Conservation (phyloP, 2,113 vertebrate species). For the Callaeas wilsoni region DNA sequence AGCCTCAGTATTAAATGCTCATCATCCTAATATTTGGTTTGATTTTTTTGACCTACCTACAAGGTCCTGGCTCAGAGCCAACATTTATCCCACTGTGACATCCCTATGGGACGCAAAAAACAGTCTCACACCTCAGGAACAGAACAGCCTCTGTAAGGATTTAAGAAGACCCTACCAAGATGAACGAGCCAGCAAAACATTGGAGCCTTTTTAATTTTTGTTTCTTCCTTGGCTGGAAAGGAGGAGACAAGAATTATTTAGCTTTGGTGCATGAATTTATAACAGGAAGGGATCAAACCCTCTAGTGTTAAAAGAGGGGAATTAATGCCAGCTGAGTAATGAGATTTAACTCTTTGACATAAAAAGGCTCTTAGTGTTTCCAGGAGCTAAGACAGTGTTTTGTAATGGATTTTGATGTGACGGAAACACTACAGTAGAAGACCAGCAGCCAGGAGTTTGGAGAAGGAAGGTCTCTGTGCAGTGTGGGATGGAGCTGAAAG, state of each 20-base stretch:
- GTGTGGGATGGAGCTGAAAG: not conserved
- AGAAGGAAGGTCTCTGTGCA: not conserved
- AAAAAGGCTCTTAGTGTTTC: not conserved
- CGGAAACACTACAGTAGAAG: not conserved
- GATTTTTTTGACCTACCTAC: not conserved
- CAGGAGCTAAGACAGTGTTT: not conserved
- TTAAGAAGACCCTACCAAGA: not conserved
- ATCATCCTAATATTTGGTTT: not conserved
- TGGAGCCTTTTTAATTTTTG: slow-evolving; percentile 40
- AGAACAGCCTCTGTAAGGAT: not conserved
- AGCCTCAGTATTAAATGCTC: not conserved
- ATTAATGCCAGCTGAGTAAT: not conserved
- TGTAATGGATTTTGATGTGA: not conserved
- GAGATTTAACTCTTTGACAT: slow-evolving; percentile 20
- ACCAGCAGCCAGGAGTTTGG: not conserved
- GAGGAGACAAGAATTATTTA: not conserved
- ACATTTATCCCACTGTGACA: not conserved
- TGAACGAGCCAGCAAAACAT: not conserved
- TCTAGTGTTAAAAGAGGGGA: not conserved
- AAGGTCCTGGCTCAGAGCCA: not conserved
- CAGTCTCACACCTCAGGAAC: not conserved
- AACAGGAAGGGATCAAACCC: not conserved
- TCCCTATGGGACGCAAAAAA: not conserved
- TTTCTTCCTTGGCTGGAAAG: slow-evolving; percentile 15
- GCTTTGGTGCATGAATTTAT: not conserved